phyloP scores from a whole-genome alignment of 2,113 vertebrate species.

The Erythrocercus mccallii region DNA sequence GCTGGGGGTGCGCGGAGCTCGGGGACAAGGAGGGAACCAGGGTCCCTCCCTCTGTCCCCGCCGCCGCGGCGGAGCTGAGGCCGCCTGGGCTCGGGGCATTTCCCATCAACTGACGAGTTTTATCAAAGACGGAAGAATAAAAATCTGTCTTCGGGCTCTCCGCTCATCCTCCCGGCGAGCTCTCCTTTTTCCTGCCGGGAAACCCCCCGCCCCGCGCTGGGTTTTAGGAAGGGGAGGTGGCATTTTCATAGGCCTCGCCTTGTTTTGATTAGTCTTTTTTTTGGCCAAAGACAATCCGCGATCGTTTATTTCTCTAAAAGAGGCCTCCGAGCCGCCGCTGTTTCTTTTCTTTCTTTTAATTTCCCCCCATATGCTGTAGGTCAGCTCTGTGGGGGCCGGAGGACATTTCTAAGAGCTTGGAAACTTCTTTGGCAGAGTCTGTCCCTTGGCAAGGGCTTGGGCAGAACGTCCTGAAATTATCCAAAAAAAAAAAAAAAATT shows the following conservation, averaged over 20 bases:
- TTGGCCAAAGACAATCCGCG: neutral
- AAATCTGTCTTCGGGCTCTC: neutral
- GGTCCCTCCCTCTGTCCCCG: neutral
- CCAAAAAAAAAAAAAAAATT: no score
- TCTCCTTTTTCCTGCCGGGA: neutral
- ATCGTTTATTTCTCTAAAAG: neutral
- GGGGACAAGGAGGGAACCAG: neutral
- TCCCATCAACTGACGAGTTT: neutral
- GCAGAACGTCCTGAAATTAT: neutral
- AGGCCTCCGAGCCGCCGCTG: neutral
- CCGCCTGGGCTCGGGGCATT: neutral
- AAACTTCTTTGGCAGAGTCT: neutral
- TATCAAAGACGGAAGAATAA: neutral
- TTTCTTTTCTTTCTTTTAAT: constrained; percentile 8
- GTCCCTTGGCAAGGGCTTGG: neutral
- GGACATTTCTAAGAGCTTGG: neutral
- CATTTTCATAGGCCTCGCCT: constrained; percentile 10
- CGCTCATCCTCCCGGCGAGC: neutral
- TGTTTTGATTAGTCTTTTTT: neutral
- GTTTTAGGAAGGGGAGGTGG: neutral
- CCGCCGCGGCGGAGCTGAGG: neutral
- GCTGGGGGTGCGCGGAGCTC: neutral
- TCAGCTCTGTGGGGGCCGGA: neutral
- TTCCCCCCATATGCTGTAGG: neutral
- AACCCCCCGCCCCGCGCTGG: neutral